Evolutionary conservation across 1,140 invertebrate genomes (phyloP), one percentile per base, ranked within the genome.

Genomic region (Uloborus diversus): DNA sequence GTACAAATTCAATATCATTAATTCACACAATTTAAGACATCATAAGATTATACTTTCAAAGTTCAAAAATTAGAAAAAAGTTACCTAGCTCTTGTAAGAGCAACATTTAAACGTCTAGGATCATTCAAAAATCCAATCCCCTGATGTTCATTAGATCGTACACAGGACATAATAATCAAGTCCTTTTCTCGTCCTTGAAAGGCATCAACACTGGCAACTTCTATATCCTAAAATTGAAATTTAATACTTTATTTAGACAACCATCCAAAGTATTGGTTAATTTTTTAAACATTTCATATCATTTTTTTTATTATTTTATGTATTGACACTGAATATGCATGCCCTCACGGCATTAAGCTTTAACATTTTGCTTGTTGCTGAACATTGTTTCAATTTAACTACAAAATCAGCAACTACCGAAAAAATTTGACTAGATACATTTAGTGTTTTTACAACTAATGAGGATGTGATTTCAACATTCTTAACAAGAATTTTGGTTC

Each of bases 161-260:
- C 98, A 90, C 84, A 99, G 0, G 91, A 91, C 0, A 99, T 95
- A 90, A 99, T 99, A 71, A 91, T 91, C 56, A 99, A 95, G 85
- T 99, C 98, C 85, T 99, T 99, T 85, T 99, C 98, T 64, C 98
- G 89, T 0, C 98, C 91, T 85, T 91, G 84, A 86, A 99, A 99
- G 2, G 98, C 98, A 87, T 99, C 98, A 11, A 99, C 98, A 88
- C 97, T 99, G 0, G 98, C 98, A 0, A 99, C 97, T 88, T 99
- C 98, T 59, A 99, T 98, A 86, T 99, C 97, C 87, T 88, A 82
- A 78, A 23, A 65, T 14, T 61, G 14, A 61, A 32, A 66, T 57
- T 25, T 49, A 47, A 69, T 37, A 32, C 33, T 37, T 14, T 33
- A 53, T 37, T 11, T n/a, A n/a, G n/a, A n/a, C n/a, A n/a, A n/a